Base-by-base conservation (phyloP, 2,113 vertebrate genomes). In the Etia nguti region DNA sequence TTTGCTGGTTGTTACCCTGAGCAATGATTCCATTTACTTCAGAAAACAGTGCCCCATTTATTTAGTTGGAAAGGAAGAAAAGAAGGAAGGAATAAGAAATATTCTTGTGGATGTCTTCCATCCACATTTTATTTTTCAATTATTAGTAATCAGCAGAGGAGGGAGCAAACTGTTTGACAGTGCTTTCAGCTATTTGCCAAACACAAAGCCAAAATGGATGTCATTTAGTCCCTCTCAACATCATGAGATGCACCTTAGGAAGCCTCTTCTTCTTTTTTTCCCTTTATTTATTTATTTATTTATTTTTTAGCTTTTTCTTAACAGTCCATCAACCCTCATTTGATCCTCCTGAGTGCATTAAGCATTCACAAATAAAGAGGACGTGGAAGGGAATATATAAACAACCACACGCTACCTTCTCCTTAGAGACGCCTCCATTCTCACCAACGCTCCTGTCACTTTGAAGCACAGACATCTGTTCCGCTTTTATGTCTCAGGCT, bases 1-100 rank as follows among this genome's bases (percentile, higher is more conserved):
- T 97, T 97, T 95, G 94, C 95, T 95, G 96, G 34, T 94, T 91
- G 96, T 95, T 95, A 97, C 96, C 95, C 92, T 95, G 94, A 97
- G 96, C 96, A 91, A 96, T 96, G 96, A 96, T 96, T 93, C 94
- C 93, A 96, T 96, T 97, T 94, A 87, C 92, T 91, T 89, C 82
- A 57, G 73, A 90, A 93, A 94, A 91, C 79, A 90, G 79, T 65
- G 70, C 26, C 82, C 87, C 89, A 94, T 94, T 95, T 95, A 89
- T 93, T 94, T 90, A 80, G 82, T 79, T 48, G 73, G 60, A 24
- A 34, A 41, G 65, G 34, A 34, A 13, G 16, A 24, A 9, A 52
- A 20, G 26, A 10, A 20, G 43, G n/a, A 20, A 43, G 68, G 62
- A 26, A 82, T 82, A 36, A 50, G 5, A 29, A 82, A 79, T 79